Evolutionary conservation across 1,140 invertebrate species (phyloP).

Genomic region (Psilanteris sp.): DNA sequence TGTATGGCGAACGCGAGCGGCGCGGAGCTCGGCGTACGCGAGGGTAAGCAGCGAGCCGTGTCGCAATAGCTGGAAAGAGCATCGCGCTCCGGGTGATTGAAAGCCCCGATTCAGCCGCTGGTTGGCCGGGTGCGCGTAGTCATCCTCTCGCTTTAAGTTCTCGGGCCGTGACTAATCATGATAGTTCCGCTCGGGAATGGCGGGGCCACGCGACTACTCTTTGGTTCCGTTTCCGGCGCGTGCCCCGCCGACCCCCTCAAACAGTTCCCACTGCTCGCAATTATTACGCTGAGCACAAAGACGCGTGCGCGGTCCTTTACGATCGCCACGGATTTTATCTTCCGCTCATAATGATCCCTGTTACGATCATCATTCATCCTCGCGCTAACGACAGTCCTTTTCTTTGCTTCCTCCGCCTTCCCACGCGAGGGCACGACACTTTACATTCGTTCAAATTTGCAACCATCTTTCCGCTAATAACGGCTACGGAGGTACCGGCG

Average conservation of each 20-base stretch:
- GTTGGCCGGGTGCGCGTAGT: slow-evolving; percentile 56
- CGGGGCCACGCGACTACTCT: slow-evolving; percentile 78
- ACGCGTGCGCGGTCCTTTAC: slow-evolving; percentile 60
- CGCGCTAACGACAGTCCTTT: slow-evolving; percentile 59
- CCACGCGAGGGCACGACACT: slow-evolving; percentile 11
- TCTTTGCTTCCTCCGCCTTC: slow-evolving; percentile 1
- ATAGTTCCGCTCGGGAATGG: slow-evolving; percentile 79
- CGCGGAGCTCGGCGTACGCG: not conserved
- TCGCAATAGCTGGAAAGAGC: slow-evolving; percentile 47
- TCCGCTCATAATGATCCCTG: slow-evolving; percentile 61
- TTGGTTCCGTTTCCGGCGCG: slow-evolving; percentile 80
- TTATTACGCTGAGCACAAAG: slow-evolving; percentile 62
- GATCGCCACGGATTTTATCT: slow-evolving; percentile 50
- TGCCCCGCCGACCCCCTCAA: slow-evolving; percentile 66
- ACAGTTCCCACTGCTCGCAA: slow-evolving; percentile 53
- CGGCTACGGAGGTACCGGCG: too few species aligned
- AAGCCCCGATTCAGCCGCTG: slow-evolving; percentile 48
- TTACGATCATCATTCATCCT: slow-evolving; percentile 80
- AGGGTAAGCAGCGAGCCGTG: slow-evolving; percentile 59
- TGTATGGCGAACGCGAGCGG: not conserved
- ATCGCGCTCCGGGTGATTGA: slow-evolving; percentile 60
- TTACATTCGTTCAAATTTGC: too few species aligned
- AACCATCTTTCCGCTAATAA: too few species aligned
- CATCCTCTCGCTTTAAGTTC: slow-evolving; percentile 63
- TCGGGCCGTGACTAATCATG: slow-evolving; percentile 79